Evolutionary conservation across 2,797 vertebrate genomes (phyloP).

Genomic region (Rhynchotus rufescens): DNA sequence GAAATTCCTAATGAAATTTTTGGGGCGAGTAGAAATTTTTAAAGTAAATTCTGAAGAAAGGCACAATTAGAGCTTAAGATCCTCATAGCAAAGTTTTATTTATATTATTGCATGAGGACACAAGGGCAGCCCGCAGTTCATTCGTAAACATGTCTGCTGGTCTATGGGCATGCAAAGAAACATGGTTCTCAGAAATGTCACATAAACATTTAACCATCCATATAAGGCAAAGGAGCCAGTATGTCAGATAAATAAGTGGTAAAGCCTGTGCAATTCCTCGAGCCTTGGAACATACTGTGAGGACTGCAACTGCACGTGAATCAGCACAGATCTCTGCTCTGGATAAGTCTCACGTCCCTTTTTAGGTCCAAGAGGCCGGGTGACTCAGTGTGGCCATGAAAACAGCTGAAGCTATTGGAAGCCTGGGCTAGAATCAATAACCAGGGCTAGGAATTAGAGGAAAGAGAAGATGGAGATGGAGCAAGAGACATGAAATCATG

Average conservation of each 20-base stretch:
- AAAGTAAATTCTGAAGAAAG: neutral
- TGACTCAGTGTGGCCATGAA: neutral
- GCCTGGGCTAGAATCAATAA: neutral
- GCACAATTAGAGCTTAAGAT: neutral
- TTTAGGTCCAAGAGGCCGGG: neutral
- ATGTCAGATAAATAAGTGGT: neutral
- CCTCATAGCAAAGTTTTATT: neutral
- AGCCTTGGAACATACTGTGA: neutral
- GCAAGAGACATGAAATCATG: neutral
- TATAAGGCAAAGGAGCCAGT: neutral
- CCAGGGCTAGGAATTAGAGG: neutral
- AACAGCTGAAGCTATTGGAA: neutral
- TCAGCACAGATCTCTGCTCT: neutral
- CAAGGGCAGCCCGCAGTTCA: neutral
- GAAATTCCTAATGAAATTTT: neutral
- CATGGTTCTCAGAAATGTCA: neutral
- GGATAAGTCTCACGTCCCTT: neutral
- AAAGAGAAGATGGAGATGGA: neutral
- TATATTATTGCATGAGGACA: neutral
- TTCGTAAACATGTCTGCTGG: constrained; percentile 16
- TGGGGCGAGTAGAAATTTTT: neutral
- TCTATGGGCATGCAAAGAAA: neutral
- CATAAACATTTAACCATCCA: constrained; percentile 3
- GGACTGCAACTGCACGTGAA: neutral
- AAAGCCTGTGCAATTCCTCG: neutral